phyloP scores from a whole-genome alignment of 2,797 vertebrate genomes.

The Odontamblyopus lacepedii region DNA sequence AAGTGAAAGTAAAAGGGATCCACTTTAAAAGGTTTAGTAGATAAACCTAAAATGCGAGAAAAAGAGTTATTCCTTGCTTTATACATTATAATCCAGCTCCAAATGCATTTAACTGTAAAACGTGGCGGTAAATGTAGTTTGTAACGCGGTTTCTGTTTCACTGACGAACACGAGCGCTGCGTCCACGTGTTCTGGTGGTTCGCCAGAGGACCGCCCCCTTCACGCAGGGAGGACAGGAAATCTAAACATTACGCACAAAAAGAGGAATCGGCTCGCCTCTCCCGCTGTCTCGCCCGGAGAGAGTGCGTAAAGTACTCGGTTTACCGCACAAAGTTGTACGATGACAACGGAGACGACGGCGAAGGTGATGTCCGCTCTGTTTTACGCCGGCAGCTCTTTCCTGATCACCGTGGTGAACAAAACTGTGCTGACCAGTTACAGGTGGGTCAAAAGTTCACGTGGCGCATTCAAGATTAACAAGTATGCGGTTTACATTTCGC shows the following conservation, averaged over 20 bases:
- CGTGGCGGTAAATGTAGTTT: background rate
- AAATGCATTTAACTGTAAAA: too few relatives aligned
- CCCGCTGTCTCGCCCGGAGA: background rate
- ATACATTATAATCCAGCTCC: too few relatives aligned
- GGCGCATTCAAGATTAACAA: too few relatives aligned
- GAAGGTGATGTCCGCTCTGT: constrained; percentile 77
- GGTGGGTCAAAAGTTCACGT: constrained; percentile 71
- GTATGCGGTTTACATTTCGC: too few relatives aligned
- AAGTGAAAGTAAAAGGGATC: too few relatives aligned
- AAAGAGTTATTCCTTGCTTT: too few relatives aligned
- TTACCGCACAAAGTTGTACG: background rate
- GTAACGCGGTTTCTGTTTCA: background rate
- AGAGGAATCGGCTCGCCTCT: constrained; percentile 1
- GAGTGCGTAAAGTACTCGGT: too few relatives aligned
- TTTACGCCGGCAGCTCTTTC: constrained; percentile 87
- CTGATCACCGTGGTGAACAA: constrained; percentile 89
- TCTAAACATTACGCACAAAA: constrained; percentile 1
- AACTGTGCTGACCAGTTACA: constrained; percentile 85
- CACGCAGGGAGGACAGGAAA: constrained; percentile 3
- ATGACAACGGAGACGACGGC: constrained; percentile 40
- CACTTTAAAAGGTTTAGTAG: too few relatives aligned
- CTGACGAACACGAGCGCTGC: too few relatives aligned
- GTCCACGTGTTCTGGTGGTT: background rate
- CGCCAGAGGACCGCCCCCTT: background rate
- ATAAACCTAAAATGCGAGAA: too few relatives aligned